Percentiles rank a stretch among this genome's conserved stretches.
phyloP scores from a whole-genome alignment of 2,113 vertebrate genomes.

The Climacteris rufus region DNA sequence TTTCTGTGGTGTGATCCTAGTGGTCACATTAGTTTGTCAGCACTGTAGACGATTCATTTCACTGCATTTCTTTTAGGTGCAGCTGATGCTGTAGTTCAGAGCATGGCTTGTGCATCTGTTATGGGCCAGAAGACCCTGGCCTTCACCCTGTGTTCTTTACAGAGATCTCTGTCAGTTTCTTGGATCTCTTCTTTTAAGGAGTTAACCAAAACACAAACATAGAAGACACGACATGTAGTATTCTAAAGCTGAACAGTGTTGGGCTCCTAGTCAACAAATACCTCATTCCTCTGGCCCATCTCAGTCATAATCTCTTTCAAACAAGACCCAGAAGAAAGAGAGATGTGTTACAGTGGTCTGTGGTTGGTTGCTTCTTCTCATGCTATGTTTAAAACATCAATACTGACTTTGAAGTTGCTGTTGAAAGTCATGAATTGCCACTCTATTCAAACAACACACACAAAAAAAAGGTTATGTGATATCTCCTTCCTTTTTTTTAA shows the following conservation, averaged over 20 bases:
- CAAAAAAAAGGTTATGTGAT: neutral
- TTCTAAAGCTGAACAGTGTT: neutral
- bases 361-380: neutral
- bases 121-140: neutral
- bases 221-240: neutral
- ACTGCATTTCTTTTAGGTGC: neutral
- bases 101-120: neutral
- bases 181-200: neutral
- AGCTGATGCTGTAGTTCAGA: neutral
- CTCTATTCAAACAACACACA: neutral
- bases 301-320: neutral
- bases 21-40: neutral
- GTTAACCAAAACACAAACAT: neutral
- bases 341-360: neutral
- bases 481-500: neutral
- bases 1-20: neutral
- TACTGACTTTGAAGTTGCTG: neutral
- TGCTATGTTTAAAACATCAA: neutral
- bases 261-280: neutral
- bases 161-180: neutral
- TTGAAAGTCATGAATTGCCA: neutral
- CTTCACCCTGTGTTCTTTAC: neutral
- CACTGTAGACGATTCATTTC: neutral
- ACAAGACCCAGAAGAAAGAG: neutral
- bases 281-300: neutral